Evolutionary conservation across 2,888 invertebrate species (phyloP).

Genomic region (Lasioglossum figueresi): DNA sequence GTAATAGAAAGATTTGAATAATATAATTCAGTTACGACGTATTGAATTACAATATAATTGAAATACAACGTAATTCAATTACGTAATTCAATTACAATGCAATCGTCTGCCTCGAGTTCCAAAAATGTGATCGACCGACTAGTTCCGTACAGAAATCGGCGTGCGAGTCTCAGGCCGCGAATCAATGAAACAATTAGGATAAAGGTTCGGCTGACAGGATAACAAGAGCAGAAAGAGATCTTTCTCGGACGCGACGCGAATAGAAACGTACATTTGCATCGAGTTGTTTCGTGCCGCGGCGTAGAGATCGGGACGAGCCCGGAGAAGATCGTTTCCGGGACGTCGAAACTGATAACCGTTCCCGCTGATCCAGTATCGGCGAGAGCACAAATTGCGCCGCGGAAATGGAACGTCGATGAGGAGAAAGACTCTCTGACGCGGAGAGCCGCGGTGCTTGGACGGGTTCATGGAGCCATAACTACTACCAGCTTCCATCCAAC

Average conservation of each 20-base stretch:
- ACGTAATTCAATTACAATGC: too few relatives aligned
- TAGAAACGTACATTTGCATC: background rate
- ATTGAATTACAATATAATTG: too few relatives aligned
- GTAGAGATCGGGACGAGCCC: background rate
- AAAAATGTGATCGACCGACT: too few relatives aligned
- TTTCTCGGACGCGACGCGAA: background rate
- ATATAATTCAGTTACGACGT: too few relatives aligned
- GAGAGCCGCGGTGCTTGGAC: background rate
- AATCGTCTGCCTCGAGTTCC: too few relatives aligned
- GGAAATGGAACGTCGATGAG: conserved; percentile 27
- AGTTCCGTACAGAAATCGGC: too few relatives aligned
- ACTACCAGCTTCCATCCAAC: conserved; percentile 43
- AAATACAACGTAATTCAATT: too few relatives aligned
- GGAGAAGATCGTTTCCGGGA: conserved; percentile 1
- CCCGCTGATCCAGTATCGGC: conserved; percentile 11
- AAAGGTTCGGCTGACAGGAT: background rate
- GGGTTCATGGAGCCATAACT: conserved; percentile 29
- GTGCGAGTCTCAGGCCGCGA: too few relatives aligned
- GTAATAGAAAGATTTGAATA: too few relatives aligned
- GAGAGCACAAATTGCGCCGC: background rate
- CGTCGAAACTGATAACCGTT: background rate
- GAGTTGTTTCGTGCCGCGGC: background rate
- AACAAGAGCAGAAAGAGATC: background rate
- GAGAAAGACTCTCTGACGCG: conserved; percentile 22
- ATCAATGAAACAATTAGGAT: too few relatives aligned